Conservation (phyloP, 2,113 vertebrate species). For the Danionella cerebrum region DNA sequence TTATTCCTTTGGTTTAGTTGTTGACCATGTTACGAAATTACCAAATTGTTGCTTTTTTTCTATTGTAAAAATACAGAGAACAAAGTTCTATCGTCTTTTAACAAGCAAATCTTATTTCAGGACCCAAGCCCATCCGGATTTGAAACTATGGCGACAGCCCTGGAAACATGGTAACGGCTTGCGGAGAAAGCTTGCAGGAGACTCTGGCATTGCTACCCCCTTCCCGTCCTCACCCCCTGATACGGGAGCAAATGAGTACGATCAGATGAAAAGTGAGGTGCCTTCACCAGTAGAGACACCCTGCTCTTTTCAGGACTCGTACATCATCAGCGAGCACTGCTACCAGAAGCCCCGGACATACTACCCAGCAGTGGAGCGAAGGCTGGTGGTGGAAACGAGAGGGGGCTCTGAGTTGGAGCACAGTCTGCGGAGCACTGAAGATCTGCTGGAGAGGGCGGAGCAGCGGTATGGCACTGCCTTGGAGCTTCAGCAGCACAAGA, state of each 20-base stretch:
- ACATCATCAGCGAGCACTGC: constrained; percentile 96
- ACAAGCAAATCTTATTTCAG: constrained; percentile 53
- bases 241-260: background rate
- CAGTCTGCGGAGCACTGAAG: constrained; percentile 67
- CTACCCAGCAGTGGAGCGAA: constrained; percentile 79
- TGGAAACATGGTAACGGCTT: constrained; percentile 77
- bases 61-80: no score
- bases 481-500: constrained; percentile 62
- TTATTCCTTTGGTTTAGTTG: background rate
- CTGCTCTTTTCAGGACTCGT: constrained; percentile 74
- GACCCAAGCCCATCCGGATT: constrained; percentile 81
- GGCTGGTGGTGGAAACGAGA: constrained; percentile 78
- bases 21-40: no score
- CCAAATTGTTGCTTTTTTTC: no score
- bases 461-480: constrained; percentile 66
- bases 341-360: constrained; percentile 92
- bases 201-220: constrained; percentile 18
- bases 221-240: constrained; percentile 5
- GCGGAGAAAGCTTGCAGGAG: constrained; percentile 56
- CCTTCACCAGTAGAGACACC: constrained; percentile 62
- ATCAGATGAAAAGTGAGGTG: constrained; percentile 59
- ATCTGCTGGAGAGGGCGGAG: constrained; percentile 55
- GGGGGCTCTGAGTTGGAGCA: constrained; percentile 70
- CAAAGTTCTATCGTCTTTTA: no score
- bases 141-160: constrained; percentile 88